Evolutionary conservation across 2,113 vertebrate genomes (phyloP).

Genomic region (Polypterus senegalus): DNA sequence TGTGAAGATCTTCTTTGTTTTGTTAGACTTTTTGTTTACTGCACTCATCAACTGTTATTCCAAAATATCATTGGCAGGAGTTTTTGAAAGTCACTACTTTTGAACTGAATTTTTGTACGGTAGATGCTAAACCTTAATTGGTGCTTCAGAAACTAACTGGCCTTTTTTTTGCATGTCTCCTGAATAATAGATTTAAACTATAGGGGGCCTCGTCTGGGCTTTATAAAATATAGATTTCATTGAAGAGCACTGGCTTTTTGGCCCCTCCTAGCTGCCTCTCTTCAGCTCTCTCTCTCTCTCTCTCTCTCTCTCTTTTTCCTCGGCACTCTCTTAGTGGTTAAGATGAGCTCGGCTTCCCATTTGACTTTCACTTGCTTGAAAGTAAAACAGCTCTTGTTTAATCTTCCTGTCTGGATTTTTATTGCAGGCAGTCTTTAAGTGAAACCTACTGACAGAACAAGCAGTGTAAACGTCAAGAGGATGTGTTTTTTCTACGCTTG

Average conservation of each 20-base stretch:
- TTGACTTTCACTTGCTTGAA: background rate
- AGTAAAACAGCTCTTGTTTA: background rate
- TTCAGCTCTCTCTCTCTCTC: slow-evolving; percentile 7
- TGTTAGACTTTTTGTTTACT: too few relatives aligned
- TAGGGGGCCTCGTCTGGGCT: slow-evolving; percentile 28
- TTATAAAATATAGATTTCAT: slow-evolving; percentile 44
- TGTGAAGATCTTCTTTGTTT: too few relatives aligned
- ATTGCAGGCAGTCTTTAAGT: background rate
- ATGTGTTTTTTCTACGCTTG: slow-evolving; percentile 67
- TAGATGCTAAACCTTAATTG: too few relatives aligned
- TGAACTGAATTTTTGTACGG: too few relatives aligned
- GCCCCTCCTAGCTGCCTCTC: slow-evolving; percentile 9
- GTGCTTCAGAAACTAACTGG: slow-evolving; percentile 11
- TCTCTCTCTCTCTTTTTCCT: background rate
- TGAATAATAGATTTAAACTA: slow-evolving; percentile 37
- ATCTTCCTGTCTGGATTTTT: background rate
- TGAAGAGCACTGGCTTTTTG: slow-evolving; percentile 17
- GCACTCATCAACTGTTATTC: too few relatives aligned
- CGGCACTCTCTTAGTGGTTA: slow-evolving; percentile 20
- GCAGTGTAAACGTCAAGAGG: slow-evolving; percentile 51
- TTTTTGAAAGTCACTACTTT: too few relatives aligned
- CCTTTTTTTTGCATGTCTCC: slow-evolving; percentile 17
- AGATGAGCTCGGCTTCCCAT: slow-evolving; percentile 24
- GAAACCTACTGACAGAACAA: background rate
- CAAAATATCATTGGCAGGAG: too few relatives aligned